These are phyloP conservation scores for Scortum barcoo DNA, from an alignment of 2,113 vertebrate genomes.

Conservation along the genomic window DNA sequence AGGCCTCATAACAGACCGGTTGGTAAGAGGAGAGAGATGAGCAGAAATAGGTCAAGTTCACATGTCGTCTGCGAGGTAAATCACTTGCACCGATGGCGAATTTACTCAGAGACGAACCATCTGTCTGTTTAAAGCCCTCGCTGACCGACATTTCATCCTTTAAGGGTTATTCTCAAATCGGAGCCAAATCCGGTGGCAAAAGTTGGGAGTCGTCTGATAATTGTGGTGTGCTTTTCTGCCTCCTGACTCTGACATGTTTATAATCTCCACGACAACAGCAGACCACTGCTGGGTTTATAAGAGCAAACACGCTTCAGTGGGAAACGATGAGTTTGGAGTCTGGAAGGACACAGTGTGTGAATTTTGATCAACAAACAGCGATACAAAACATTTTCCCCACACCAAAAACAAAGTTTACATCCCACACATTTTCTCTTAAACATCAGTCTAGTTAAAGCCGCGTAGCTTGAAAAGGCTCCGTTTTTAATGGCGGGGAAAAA, in stretches of 20 bases:
- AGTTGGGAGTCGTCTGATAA: neutral
- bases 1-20: conserved; percentile 45
- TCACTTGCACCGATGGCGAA: neutral
- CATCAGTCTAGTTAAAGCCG: conserved; percentile 3
- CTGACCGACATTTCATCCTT: conserved; percentile 19
- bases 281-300: neutral
- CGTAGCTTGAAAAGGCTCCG: neutral
- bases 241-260: neutral
- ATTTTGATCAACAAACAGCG: neutral
- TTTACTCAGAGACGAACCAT: conserved; percentile 37
- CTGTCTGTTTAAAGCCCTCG: conserved; percentile 26
- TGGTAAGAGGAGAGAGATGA: conserved; percentile 19
- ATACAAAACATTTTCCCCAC: neutral
- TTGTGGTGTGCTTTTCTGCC: conserved; percentile 31
- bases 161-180: neutral
- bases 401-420: neutral
- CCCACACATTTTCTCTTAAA: neutral
- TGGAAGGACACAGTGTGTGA: neutral
- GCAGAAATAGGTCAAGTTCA: conserved; percentile 1
- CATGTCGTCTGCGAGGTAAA: neutral
- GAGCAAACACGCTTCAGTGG: neutral
- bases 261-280: neutral
- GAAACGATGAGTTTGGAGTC: conserved; percentile 4
- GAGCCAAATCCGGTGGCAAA: neutral
- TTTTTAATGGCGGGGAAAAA: neutral